These are phyloP conservation scores for Discoglossus pictus DNA, from an alignment of 2,797 vertebrate genomes.

Conservation along the genomic window DNA sequence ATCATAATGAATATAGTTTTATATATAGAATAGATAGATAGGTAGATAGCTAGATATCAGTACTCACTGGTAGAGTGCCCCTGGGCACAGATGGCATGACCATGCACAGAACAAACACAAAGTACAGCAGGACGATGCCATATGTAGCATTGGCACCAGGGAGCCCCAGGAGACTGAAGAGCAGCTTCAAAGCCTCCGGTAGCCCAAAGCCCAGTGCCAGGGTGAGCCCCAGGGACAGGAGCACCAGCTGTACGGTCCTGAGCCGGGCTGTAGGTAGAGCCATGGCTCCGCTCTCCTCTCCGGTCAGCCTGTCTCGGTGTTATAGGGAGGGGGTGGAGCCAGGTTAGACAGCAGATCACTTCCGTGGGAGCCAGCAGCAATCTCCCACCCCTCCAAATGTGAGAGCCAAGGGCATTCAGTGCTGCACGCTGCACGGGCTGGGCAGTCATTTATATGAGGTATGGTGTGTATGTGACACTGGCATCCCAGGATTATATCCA, in stretches of 20 bases:
- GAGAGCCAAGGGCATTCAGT: background rate
- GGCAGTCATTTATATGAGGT: conserved; percentile 1
- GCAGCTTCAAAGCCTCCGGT: conserved; percentile 64
- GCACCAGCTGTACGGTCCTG: conserved; percentile 55
- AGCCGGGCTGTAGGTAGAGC: background rate
- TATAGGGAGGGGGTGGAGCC: conserved; percentile 9
- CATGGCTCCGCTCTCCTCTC: background rate
- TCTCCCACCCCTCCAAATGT: background rate
- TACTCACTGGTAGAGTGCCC: conserved; percentile 73
- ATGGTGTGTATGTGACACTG: too few species aligned
- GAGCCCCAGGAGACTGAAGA: conserved; percentile 63
- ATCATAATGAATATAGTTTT: too few species aligned
- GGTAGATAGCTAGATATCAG: too few species aligned
- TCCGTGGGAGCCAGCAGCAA: conserved; percentile 19
- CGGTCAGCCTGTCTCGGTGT: background rate
- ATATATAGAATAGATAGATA: too few species aligned
- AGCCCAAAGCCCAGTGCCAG: conserved; percentile 71
- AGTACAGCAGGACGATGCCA: conserved; percentile 72
- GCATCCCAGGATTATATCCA: too few species aligned
- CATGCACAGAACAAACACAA: conserved; percentile 69
- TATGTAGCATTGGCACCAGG: conserved; percentile 71
- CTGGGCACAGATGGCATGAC: conserved; percentile 71
- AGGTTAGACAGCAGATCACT: conserved; percentile 26
- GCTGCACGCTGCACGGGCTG: background rate
- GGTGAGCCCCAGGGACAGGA: conserved; percentile 68